Conservation (phyloP, 2,113 vertebrate genomes). For the Melanerpes formicivorus region DNA sequence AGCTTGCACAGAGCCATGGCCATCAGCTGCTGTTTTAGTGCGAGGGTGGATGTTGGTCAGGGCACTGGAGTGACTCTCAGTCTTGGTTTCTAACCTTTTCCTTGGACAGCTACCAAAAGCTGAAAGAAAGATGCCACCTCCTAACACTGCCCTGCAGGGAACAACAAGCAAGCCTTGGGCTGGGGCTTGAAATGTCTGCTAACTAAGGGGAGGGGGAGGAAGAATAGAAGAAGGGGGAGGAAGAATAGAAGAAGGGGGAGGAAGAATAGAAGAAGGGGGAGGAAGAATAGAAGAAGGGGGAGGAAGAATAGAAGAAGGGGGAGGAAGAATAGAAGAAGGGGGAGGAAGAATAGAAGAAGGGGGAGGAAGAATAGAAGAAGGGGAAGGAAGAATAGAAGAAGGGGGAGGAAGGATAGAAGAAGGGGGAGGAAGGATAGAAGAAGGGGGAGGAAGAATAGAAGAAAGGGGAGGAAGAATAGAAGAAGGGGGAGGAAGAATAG, state of each 20-base stretch:
- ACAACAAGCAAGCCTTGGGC: neutral
- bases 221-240: no score
- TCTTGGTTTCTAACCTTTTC: slow-evolving; percentile 42
- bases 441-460: no score
- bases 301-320: neutral
- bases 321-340: no score
- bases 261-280: neutral
- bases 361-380: neutral
- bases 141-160: neutral
- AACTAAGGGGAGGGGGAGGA: neutral
- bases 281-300: no score
- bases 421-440: neutral
- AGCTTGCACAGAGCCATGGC: neutral
- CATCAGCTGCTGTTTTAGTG: neutral
- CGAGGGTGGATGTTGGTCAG: slow-evolving; percentile 15
- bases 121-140: slow-evolving; percentile 15
- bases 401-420: no score
- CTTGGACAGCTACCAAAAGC: slow-evolving; percentile 39
- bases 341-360: no score
- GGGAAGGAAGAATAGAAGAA: no score
- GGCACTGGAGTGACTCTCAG: neutral
- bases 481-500: neutral
- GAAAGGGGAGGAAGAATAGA: no score
- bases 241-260: no score
- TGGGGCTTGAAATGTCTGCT: neutral